phyloP scores from a whole-genome alignment of 1,140 invertebrate genomes.

The Diachasmimorpha longicaudata region DNA sequence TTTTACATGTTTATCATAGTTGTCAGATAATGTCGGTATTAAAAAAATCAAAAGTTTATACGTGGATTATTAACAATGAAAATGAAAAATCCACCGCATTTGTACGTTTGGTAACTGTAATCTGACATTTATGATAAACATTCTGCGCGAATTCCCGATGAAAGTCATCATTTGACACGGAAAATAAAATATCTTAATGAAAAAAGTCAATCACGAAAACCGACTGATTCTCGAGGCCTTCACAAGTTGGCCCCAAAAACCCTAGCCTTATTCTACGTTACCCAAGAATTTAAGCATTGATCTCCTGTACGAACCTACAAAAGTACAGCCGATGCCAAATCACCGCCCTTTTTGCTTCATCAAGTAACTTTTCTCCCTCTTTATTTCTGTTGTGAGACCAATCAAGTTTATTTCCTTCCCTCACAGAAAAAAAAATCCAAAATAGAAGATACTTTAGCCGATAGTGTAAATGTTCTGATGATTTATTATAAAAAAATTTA shows the following conservation, averaged over 20 bases:
- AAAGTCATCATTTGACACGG: neutral
- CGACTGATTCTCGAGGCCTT: neutral
- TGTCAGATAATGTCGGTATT: no score
- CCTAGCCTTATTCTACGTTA: slow-evolving; percentile 35
- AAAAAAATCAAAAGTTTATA: no score
- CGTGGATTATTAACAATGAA: no score
- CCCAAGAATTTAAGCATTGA: slow-evolving; percentile 55
- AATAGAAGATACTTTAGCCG: neutral
- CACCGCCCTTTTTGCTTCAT: slow-evolving; percentile 23
- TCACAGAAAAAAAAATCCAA: neutral
- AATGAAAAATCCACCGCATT: no score
- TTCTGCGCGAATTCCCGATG: no score
- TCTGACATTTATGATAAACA: no score
- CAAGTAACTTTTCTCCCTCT: neutral
- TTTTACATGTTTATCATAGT: neutral
- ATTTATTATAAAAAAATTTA: no score
- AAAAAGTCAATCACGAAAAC: neutral
- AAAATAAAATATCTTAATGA: neutral
- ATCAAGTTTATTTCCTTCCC: neutral
- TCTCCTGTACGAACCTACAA: slow-evolving; percentile 53
- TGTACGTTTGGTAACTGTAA: no score
- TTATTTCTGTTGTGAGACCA: slow-evolving; percentile 6
- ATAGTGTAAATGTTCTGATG: neutral
- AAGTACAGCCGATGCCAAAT: slow-evolving; percentile 60
- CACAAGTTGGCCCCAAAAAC: neutral